Base-by-base conservation (phyloP, 1,140 invertebrate genomes). In the Cryptotermes secundus region DNA sequence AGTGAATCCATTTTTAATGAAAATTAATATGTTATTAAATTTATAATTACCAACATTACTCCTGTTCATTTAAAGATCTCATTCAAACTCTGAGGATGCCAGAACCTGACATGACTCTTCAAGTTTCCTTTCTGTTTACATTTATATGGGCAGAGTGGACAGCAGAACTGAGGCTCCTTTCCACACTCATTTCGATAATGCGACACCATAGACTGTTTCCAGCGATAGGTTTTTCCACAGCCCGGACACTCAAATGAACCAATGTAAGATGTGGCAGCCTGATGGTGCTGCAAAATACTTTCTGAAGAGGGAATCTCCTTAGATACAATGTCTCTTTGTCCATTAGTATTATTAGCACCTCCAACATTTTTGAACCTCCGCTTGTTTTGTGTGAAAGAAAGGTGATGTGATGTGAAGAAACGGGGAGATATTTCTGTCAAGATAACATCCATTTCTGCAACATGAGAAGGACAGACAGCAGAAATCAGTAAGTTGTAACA, bases 151-250 rank as follows among this genome's bases (percentile, higher is more conserved):
- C 83, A 84, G 22, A 31, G 84, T 22, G 86, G 86, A 83, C 89
- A 89, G 3, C 85, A 84, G 85, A 88, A 89, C 83, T 87, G 87
- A 12, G 88, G 88, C 84, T 91, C 89, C 80, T 91, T 90, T 72
- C 92, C 92, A 85, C 90, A 91, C 38, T 94, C 93, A 87, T 93
- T 93, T 84, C 90, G 91, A 65, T 93, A 91, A 86, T 95, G 94
- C 6, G 83, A 83, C 34, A 81, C 35, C 31, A 85, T 65, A 3
- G 86, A 86, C n/a, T 81, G 79, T 42, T 84, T 65, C 53, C 83
- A 82, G n/a, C 59, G 65, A 59, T 86, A 86, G 14, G 16, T 36
- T 34, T 83, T 83, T 24, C 84, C 86, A 83, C 86, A 91, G 22
- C 87, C 85, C 88, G 89, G 42, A 89, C 90, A 85, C 86, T 88